Evolutionary conservation across 2,113 vertebrate genomes (phyloP), one percentile per base, ranked within the genome.

Genomic region (Camelus bactrianus): DNA sequence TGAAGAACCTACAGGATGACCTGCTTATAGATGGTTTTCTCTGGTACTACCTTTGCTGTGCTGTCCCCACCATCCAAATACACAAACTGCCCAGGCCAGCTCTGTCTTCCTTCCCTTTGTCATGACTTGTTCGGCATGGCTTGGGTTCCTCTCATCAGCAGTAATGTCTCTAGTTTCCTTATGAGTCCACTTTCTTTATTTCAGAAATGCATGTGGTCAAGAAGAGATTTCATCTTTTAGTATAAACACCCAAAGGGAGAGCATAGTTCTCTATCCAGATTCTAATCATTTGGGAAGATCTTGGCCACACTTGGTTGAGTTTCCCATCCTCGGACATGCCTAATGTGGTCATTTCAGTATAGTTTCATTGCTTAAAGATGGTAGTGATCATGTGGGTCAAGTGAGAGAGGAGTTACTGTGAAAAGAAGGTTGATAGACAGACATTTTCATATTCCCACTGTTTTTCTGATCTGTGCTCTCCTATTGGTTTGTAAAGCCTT

Each of bases 81-180:
- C 24, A 32, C 5, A 12, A 10, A 7, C 8, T 17, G 2, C 3
- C 9, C 12, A 69, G 38, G 3, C 32, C 8, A 65, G 5, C 4
- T 70, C 17, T n/a, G 2, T 2, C 9, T n/a, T 83, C 3, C 11
- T 2, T 22, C 1, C 4, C 13, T 64, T 22, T 75, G 3, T 7
- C 22, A 32, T 3, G 38, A 22, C 6, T 48, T 72, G n/a, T n/a
- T 84, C 76, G 22, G 4, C 28, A 75, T 35, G 42, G 3, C 6
- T 62, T 17, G 28, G 9, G 0, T 20, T 42, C 16, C 19, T 22
- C 38, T 19, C 32, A 69, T 48, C 5, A 60, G 12, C 1, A 22
- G 24, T 20, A 30, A 32, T 28, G 2, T 70, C 22, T 84, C 7
- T 38, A 5, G 60, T 89, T 54, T 80, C 54, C 10, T 65, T n/a